These are phyloP conservation scores for Crenichthys baileyi DNA, from an alignment of 2,797 vertebrate genomes.

Conservation along the genomic window DNA sequence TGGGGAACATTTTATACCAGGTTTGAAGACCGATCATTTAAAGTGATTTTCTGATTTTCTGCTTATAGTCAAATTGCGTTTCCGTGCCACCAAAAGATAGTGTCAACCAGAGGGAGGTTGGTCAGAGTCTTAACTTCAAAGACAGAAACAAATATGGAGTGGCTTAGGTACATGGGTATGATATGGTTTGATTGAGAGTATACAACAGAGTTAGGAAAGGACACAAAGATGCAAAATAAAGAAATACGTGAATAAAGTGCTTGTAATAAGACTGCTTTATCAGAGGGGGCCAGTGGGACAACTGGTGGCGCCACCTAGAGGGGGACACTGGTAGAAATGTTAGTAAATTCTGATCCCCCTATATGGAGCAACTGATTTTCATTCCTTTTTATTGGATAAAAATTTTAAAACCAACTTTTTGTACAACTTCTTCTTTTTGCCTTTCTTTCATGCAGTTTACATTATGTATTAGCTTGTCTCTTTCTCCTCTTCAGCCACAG, in stretches of 20 bases:
- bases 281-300: no score
- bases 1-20: background rate
- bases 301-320: background rate
- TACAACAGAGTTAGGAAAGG: background rate
- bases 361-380: background rate
- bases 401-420: background rate
- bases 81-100: background rate
- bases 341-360: background rate
- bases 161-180: background rate
- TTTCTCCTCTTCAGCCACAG: slow-evolving; percentile 57
- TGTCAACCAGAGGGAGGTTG: background rate
- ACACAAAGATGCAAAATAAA: background rate
- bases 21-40: background rate
- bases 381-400: background rate
- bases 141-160: background rate
- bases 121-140: background rate
- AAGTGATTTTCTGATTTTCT: background rate
- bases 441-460: background rate
- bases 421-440: background rate
- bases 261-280: background rate
- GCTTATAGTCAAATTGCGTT: background rate
- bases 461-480: background rate
- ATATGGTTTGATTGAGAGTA: background rate
- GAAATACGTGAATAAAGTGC: background rate
- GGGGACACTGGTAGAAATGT: background rate